Conservation (phyloP, 2,113 vertebrate genomes). For the Myotis davidii region DNA sequence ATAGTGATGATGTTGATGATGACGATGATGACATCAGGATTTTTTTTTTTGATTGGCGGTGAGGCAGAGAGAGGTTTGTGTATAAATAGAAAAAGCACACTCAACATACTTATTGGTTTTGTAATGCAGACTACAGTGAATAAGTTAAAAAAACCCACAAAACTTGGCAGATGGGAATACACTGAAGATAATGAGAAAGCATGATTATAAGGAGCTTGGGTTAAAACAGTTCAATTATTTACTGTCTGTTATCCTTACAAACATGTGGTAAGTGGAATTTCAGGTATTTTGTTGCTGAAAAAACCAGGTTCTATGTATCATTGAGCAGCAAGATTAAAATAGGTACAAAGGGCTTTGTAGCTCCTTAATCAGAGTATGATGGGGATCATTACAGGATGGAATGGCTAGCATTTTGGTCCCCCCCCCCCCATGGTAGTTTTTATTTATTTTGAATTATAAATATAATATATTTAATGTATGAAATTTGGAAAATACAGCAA, state of each 20-base stretch:
- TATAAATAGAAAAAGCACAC: slow-evolving; percentile 30
- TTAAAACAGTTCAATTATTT: neutral
- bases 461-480: neutral
- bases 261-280: neutral
- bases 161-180: neutral
- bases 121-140: neutral
- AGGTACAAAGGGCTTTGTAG: neutral
- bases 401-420: neutral
- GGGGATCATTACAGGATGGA: neutral
- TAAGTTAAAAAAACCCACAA: neutral
- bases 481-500: slow-evolving; percentile 10
- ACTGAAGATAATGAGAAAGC: neutral
- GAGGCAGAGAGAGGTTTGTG: slow-evolving; percentile 3
- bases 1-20: neutral
- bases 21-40: neutral
- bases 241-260: neutral
- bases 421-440: neutral
- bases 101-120: slow-evolving; percentile 21
- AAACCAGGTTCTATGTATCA: neutral
- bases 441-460: slow-evolving; percentile 41
- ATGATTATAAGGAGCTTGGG: neutral
- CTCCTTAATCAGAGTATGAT: neutral
- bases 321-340: neutral
- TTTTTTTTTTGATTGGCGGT: neutral
- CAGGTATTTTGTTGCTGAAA: neutral